Conservation (phyloP, 2,888 invertebrate genomes). For the Lottia gigantea region DNA sequence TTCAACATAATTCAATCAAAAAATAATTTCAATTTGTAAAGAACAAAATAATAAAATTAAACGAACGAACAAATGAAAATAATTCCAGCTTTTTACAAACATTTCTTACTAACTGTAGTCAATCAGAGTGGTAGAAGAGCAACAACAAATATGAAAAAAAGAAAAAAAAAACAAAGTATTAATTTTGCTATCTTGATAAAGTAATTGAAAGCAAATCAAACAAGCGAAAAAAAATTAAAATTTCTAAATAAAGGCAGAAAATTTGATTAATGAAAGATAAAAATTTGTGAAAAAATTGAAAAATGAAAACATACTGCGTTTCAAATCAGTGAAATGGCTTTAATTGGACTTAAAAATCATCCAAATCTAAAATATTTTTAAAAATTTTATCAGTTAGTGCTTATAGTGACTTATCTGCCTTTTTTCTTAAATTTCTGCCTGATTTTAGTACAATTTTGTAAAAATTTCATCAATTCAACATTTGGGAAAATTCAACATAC, state of each 20-base stretch:
- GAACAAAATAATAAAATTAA: background rate
- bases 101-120: slow-evolving; percentile 1
- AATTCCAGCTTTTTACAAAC: slow-evolving; percentile 8
- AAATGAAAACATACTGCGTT: slow-evolving; percentile 22
- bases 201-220: too few species aligned
- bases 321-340: slow-evolving; percentile 25
- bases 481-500: too few species aligned
- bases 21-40: background rate
- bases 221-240: too few species aligned
- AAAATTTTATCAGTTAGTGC: background rate
- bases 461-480: too few species aligned
- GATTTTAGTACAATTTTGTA: too few species aligned
- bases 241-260: too few species aligned
- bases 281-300: slow-evolving; percentile 17
- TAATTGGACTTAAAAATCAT: slow-evolving; percentile 2
- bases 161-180: background rate
- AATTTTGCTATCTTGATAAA: background rate
- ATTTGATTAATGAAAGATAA: slow-evolving; percentile 1
- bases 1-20: background rate
- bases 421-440: too few species aligned
- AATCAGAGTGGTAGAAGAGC: background rate
- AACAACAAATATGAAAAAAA: slow-evolving; percentile 5
- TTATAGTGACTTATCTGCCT: too few species aligned
- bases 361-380: slow-evolving; percentile 1
- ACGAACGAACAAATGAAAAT: background rate